Evolutionary conservation across 2,888 invertebrate genomes (phyloP).

Genomic region (Buathra laborator): DNA sequence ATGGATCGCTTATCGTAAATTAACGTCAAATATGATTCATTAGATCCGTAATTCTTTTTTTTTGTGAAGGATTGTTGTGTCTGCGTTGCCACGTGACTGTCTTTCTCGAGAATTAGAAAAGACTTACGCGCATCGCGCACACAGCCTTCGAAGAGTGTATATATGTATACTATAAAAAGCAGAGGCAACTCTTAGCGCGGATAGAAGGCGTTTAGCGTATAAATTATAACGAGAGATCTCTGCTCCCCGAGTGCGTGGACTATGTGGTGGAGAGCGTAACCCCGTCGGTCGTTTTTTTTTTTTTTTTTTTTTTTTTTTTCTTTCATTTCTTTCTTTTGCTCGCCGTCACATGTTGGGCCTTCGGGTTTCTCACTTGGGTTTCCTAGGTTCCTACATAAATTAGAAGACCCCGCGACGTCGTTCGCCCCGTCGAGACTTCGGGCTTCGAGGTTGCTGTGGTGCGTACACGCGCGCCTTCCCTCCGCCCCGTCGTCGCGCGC

Average conservation of each 20-base stretch:
- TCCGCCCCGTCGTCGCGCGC: conserved; percentile 38
- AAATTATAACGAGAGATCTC: conserved; percentile 82
- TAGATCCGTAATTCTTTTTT: conserved; percentile 47
- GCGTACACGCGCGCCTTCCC: conserved; percentile 31
- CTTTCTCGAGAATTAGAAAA: conserved; percentile 44
- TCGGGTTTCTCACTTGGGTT: conserved; percentile 64
- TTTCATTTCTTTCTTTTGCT: conserved; percentile 50
- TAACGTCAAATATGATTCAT: conserved; percentile 47
- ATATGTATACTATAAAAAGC: conserved; percentile 60
- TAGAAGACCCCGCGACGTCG: conserved; percentile 65
- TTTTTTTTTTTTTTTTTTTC: background rate
- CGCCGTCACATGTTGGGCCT: conserved; percentile 60
- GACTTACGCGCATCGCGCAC: conserved; percentile 40
- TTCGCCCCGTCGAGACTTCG: conserved; percentile 56
- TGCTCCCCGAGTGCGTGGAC: conserved; percentile 67
- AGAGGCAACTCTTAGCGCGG: conserved; percentile 69
- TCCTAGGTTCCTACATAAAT: conserved; percentile 75
- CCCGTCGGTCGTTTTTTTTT: conserved; percentile 59
- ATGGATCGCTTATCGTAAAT: conserved; percentile 32
- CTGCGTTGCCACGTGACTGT: conserved; percentile 63
- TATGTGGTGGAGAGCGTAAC: conserved; percentile 69
- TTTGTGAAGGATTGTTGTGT: conserved; percentile 62
- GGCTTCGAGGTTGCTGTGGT: conserved; percentile 40
- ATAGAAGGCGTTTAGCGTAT: conserved; percentile 79
- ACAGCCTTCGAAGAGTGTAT: conserved; percentile 12